phyloP scores from a whole-genome alignment of 35 echinoderm and acorn worm species.

The Heliocidaris erythrogramma region DNA sequence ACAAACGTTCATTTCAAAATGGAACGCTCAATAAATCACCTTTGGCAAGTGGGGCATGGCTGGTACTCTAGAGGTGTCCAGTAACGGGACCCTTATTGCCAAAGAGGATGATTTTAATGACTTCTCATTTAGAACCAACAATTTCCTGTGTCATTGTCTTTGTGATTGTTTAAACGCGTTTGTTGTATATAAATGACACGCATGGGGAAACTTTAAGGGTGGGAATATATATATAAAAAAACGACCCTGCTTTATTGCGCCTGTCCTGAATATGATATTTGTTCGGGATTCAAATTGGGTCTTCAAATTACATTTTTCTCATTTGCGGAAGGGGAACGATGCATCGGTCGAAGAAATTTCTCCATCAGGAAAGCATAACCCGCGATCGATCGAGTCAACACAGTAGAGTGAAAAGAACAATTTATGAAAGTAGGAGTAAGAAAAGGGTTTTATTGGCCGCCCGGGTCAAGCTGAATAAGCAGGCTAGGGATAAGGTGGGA shows the following conservation, averaged over 20 bases:
- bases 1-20: background rate
- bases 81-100: background rate
- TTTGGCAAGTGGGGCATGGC: background rate
- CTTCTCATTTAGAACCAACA: background rate
- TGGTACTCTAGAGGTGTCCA: background rate
- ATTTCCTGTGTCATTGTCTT: background rate
- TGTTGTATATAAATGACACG: background rate
- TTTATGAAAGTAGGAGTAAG: background rate
- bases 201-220: background rate
- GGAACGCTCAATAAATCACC: background rate
- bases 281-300: background rate
- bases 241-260: background rate
- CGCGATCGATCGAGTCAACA: background rate
- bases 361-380: background rate
- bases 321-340: background rate
- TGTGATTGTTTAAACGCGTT: background rate
- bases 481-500: background rate
- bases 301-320: conserved; percentile 16
- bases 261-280: conserved; percentile 27
- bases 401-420: background rate
- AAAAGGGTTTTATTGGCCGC: background rate
- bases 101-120: background rate
- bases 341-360: background rate
- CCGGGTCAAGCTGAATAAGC: background rate
- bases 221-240: background rate